These are phyloP conservation scores for Chelonia mydas DNA, from an alignment of 2,797 vertebrate genomes.

Conservation along the genomic window DNA sequence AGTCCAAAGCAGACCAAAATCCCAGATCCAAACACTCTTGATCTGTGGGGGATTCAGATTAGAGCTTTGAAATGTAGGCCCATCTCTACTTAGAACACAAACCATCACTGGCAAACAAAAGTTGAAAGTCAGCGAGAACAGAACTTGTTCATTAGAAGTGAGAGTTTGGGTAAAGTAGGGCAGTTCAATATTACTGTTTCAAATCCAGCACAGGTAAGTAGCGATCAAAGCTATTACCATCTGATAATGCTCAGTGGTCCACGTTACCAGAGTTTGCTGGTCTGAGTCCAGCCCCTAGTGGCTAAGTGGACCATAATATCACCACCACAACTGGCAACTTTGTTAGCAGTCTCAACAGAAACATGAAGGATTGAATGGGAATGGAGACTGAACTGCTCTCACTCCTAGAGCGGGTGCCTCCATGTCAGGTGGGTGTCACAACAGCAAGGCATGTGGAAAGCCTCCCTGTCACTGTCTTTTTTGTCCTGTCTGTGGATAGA, in stretches of 20 bases:
- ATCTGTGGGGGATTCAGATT: background rate
- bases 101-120: background rate
- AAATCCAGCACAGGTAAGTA: background rate
- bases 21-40: background rate
- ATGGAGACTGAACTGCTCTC: background rate
- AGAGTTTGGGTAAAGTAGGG: background rate
- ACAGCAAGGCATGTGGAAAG: background rate
- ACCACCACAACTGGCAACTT: background rate
- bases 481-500: background rate
- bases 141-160: accelerated
- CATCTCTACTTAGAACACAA: background rate
- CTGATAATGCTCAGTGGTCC: background rate
- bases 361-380: background rate
- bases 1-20: background rate
- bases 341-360: background rate
- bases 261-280: background rate
- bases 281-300: background rate
- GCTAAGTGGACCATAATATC: background rate
- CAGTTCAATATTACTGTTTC: background rate
- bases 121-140: background rate
- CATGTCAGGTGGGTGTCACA: background rate
- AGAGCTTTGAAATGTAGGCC: background rate
- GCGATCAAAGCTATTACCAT: background rate
- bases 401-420: background rate
- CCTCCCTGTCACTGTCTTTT: background rate